Conservation (phyloP, 1,140 invertebrate genomes). For the Anastrepha obliqua region DNA sequence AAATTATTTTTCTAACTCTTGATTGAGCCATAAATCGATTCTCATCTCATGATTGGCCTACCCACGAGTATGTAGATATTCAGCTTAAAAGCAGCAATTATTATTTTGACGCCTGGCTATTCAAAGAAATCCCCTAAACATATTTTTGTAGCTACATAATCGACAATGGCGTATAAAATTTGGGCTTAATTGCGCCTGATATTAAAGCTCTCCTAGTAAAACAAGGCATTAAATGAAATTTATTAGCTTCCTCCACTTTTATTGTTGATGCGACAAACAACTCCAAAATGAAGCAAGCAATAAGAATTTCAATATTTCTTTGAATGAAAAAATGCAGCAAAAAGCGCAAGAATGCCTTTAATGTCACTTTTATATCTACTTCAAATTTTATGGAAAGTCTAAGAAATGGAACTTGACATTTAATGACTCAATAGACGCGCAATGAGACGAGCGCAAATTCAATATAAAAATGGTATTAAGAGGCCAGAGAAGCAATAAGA, state of each 20-base stretch:
- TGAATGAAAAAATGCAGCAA: not conserved
- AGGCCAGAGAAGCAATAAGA: not conserved
- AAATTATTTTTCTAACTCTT: not conserved
- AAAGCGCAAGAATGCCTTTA: conserved; percentile 6
- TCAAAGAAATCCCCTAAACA: not conserved
- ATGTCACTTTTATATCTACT: conserved; percentile 1
- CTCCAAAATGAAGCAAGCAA: not conserved
- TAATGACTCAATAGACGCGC: conserved; percentile 1
- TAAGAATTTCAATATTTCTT: not conserved
- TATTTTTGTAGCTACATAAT: not conserved
- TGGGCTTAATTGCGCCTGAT: not conserved
- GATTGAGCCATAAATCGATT: conserved; percentile 38
- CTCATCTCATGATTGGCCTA: not conserved
- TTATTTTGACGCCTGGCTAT: conserved; percentile 26
- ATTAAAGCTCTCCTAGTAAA: not conserved
- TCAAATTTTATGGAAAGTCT: conserved; percentile 28
- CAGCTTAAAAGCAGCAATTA: conserved; percentile 29
- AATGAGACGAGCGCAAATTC: not conserved
- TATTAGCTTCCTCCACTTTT: not conserved
- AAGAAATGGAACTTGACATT: conserved; percentile 42
- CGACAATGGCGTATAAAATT: not conserved
- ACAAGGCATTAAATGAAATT: conserved; percentile 37
- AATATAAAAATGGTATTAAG: conserved; percentile 56
- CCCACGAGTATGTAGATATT: not conserved
- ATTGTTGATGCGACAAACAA: not conserved